Conservation (phyloP, 2,113 vertebrate genomes). For the Gobius niger region DNA sequence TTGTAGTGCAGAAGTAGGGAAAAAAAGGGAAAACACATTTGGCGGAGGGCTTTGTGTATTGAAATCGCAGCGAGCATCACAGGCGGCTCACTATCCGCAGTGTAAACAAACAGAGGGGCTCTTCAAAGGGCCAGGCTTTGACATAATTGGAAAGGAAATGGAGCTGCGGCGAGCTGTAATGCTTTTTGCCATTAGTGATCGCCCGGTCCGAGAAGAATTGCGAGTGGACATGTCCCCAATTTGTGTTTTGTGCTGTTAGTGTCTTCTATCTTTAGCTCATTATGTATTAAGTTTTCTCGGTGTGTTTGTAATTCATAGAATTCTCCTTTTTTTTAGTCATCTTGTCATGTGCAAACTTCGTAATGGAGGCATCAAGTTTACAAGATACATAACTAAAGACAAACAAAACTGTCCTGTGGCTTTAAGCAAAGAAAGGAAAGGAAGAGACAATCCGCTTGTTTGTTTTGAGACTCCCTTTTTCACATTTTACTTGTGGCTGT, state of each 20-base stretch:
- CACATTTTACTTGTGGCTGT: not conserved
- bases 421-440: not conserved
- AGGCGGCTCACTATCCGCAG: conserved; percentile 49
- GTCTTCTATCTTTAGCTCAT: not conserved
- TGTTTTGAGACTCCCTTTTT: no score
- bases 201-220: conserved; percentile 38
- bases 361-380: not conserved
- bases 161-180: conserved; percentile 47
- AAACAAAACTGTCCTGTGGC: conserved; percentile 4
- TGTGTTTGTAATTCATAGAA: conserved; percentile 6
- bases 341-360: conserved; percentile 11
- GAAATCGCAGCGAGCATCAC: conserved; percentile 56
- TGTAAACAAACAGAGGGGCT: conserved; percentile 66
- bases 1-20: conserved; percentile 19
- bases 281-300: not conserved
- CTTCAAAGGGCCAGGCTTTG: conserved; percentile 59
- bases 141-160: conserved; percentile 70
- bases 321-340: not conserved
- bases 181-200: conserved; percentile 54
- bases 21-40: conserved; percentile 32
- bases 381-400: not conserved
- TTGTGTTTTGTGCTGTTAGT: not conserved
- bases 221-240: conserved; percentile 29
- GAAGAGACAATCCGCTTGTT: not conserved
- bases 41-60: conserved; percentile 42